Evolutionary conservation across 2,888 invertebrate species (phyloP), one percentile per base, ranked within the genome.

Genomic region (Lysandra bellargus): DNA sequence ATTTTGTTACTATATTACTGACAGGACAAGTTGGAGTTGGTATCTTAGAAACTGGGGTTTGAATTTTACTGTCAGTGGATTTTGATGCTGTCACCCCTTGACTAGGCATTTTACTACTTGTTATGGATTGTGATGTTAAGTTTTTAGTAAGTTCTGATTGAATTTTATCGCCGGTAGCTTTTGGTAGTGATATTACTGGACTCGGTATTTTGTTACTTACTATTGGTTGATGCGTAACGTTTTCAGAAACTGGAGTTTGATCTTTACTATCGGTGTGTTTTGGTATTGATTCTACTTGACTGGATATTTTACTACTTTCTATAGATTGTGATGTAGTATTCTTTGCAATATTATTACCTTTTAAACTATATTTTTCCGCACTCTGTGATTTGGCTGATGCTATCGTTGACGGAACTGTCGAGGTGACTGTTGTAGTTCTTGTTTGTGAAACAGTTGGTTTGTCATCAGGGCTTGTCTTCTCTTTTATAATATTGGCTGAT

Each of bases 381-480:
- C n/a, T 74, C 14, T 23, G 44, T 44, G 49, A 23, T 23, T 23
- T 44, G 1, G 76, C 12, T 12, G 75, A 12, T 23, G 30, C 44
- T 30, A 49, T 30, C n/a, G 33, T 30, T 23, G 33, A 53, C n/a
- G 73, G 37, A n/a, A 23, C 30, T 73, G 60, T 60, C 3, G 37
- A 57, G 1, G 60, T 57, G 57, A 12, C 23, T 23, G 40, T 60
- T 7, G 60, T 77, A 49, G 80, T 60, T 30, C 81, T 83, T 79
- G 75, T 81, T 79, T 79, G 60, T 75, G 12, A 44, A 78, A 61
- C 60, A 30, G 53, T 44, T 76, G 69, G 64, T 5, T 78, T 61
- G 17, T 44, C 75, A 7, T 53, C 75, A 75, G 75, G 9, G 49
- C 23, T 9, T 30, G n/a, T 23, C 49, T 75, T 75, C 14, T 53